These are phyloP conservation scores for Schizopygopsis malacanthus DNA, from an alignment of 2,797 vertebrate species.

Conservation along the genomic window DNA sequence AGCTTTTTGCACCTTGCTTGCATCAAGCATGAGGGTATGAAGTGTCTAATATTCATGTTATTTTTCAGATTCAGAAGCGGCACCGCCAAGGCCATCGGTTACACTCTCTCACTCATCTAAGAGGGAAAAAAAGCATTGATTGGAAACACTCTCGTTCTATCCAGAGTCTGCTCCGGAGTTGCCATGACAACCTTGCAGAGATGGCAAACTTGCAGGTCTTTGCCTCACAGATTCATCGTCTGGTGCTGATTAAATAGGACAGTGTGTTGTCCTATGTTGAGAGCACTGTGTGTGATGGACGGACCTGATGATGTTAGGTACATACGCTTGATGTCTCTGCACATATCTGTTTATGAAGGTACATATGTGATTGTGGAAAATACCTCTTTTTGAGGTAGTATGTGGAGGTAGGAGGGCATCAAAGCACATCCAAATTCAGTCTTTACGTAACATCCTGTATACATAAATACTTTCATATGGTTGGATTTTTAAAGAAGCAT, in stretches of 20 bases:
- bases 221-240: conserved; percentile 54
- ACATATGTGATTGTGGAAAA: conserved; percentile 2
- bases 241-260: conserved; percentile 59
- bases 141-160: conserved; percentile 57
- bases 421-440: background rate
- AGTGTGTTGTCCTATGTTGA: conserved; percentile 28
- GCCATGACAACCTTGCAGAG: conserved; percentile 61
- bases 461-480: background rate
- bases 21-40: background rate
- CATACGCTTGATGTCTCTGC: background rate
- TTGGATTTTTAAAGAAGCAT: background rate
- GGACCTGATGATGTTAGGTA: background rate
- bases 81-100: conserved; percentile 26
- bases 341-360: background rate
- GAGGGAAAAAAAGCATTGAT: conserved; percentile 53
- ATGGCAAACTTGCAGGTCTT: conserved; percentile 63
- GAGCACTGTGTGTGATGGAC: conserved; percentile 20
- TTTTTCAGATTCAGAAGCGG: conserved; percentile 23
- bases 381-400: background rate
- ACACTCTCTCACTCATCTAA: conserved; percentile 17
- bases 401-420: background rate
- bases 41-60: background rate
- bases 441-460: background rate
- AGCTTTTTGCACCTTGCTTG: background rate
- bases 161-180: conserved; percentile 58